Evolutionary conservation across 2,113 vertebrate genomes (phyloP).

Genomic region (Phoxinus phoxinus): DNA sequence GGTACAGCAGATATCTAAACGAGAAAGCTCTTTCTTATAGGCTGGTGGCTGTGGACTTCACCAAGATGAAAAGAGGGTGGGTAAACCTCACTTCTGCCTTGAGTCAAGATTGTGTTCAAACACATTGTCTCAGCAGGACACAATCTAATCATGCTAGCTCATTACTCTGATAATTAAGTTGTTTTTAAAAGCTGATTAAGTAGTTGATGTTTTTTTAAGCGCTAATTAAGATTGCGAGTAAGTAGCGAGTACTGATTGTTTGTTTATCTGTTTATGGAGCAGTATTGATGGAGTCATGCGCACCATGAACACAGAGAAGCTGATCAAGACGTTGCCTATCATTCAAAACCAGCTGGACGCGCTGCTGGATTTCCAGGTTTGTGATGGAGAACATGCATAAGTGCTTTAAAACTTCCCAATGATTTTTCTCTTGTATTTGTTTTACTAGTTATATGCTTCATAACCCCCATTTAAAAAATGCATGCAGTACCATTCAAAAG

Average conservation of each 20-base stretch:
- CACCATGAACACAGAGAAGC: slow-evolving; percentile 90
- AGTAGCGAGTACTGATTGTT: slow-evolving; percentile 37
- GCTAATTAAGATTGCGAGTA: slow-evolving; percentile 9
- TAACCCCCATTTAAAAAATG: neutral
- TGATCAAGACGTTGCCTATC: slow-evolving; percentile 92
- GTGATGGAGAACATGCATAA: slow-evolving; percentile 7
- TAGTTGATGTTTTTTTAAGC: slow-evolving; percentile 25
- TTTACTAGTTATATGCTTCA: neutral
- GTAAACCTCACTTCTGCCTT: slow-evolving; percentile 3
- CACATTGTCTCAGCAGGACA: slow-evolving; percentile 22
- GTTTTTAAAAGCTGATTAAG: slow-evolving; percentile 40
- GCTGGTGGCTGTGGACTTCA: slow-evolving; percentile 92
- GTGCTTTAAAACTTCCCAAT: neutral
- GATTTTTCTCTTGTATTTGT: neutral
- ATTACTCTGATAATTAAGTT: slow-evolving; percentile 50
- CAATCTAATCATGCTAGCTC: slow-evolving; percentile 29
- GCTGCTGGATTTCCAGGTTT: slow-evolving; percentile 91
- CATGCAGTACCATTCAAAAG: neutral
- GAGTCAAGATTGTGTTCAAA: neutral
- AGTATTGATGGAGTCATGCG: slow-evolving; percentile 92
- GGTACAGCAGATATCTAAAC: slow-evolving; percentile 95
- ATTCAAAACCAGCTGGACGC: slow-evolving; percentile 95
- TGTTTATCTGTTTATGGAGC: slow-evolving; percentile 55
- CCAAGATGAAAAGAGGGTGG: slow-evolving; percentile 95
- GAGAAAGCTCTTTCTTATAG: slow-evolving; percentile 95